phyloP scores from a whole-genome alignment of 2,113 vertebrate species.

The Gambusia holbrooki region DNA sequence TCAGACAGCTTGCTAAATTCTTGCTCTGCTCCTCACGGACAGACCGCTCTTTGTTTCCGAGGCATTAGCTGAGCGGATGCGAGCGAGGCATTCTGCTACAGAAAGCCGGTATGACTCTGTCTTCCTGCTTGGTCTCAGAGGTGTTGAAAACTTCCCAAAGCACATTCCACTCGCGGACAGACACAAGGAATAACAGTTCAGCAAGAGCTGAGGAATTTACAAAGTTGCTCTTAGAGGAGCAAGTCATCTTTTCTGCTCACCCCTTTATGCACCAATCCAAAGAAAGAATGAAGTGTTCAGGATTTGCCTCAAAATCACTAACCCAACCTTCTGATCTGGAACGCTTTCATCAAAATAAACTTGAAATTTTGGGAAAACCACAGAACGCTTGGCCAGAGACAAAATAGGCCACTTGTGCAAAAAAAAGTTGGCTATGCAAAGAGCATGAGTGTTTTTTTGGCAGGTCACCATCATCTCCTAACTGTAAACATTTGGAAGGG shows the following conservation, averaged over 20 bases:
- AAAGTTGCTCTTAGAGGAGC: constrained; percentile 28
- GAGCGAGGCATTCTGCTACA: constrained; percentile 55
- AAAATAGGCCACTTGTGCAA: constrained; percentile 37
- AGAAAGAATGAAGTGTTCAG: not conserved
- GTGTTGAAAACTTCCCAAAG: constrained; percentile 73
- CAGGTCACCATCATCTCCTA: constrained; percentile 55
- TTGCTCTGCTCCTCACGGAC: constrained; percentile 50
- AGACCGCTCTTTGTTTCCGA: constrained; percentile 68
- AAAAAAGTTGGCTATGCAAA: constrained; percentile 35
- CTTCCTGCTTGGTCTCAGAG: constrained; percentile 76
- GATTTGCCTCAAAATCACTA: not conserved
- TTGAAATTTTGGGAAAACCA: constrained; percentile 52
- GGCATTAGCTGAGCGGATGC: constrained; percentile 63
- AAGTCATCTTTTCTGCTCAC: constrained; percentile 1
- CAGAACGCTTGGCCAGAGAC: constrained; percentile 54
- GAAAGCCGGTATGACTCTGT: constrained; percentile 50
- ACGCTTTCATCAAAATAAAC: constrained; percentile 34
- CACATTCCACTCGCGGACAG: constrained; percentile 65
- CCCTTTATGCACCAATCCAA: not conserved
- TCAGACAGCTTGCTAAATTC: constrained; percentile 41
- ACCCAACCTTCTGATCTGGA: constrained; percentile 19
- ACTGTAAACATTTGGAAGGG: constrained; percentile 62
- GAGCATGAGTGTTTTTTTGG: constrained; percentile 59
- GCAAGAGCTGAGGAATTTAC: constrained; percentile 43
- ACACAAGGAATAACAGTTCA: constrained; percentile 62